Base-by-base conservation (phyloP, 1,140 invertebrate species). In the Leptopilina clavipes region DNA sequence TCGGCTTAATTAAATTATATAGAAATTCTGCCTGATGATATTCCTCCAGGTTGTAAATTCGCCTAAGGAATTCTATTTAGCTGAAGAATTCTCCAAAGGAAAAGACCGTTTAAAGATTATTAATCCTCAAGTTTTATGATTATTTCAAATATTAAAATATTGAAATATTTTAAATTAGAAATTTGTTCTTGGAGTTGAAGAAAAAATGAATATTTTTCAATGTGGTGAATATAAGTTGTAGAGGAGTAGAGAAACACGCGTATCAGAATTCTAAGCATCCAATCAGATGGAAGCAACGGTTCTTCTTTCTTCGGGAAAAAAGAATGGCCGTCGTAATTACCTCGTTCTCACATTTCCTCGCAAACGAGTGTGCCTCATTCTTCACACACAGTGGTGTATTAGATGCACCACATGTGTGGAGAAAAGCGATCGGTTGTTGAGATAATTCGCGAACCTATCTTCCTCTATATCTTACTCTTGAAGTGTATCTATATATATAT, bases 361-460 rank as follows among this genome's bases (percentile, higher is more conserved):
- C 14, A 65, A 31, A 31, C 22, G 22, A 65, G 56, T 65, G 37
- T 40, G 22, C 56, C 19, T 65, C 56, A 65, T 65, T 65, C 56
- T 25, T 31, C 56, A 31, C 56, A 65, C 56, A 65, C 56, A 65
- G 56, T 22, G 19, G 8, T 12, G 44, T 52, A 52, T 52, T 52
- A 52, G 48, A 52, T 52, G 48, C 48, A 65, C 12, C 56, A 65
- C 56, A n/a, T 65, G 56, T 65, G 56, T n/a, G 22, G 12, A 65
- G 56, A 65, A 65, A 59, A 65, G 56, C 22, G 56, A 65, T 65
- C 56, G 22, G 22, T 25, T 14, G 10, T 65, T 31, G 22, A 31
- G 56, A 65, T 65, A 65, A 65, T 65, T 65, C 56, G 56, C 56
- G 7, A 65, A 31, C 56, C 56, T 65, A 65, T 65, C 56, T 65